These are phyloP conservation scores for Leptonema lineaticorne DNA, from an alignment of 1,140 invertebrate genomes.

Conservation along the genomic window DNA sequence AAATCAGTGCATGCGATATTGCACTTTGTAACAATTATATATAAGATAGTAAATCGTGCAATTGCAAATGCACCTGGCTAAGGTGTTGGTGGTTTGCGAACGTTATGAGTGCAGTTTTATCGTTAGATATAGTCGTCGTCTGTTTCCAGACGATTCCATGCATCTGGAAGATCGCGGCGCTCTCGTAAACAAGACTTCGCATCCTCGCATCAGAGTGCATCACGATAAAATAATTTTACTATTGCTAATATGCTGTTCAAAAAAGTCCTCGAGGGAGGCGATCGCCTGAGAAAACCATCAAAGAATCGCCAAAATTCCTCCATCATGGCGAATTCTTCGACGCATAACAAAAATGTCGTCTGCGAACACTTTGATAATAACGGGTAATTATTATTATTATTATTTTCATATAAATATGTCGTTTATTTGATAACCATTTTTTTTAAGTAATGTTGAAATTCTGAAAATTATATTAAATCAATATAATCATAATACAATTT, in stretches of 20 bases:
- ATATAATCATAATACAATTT: too few relatives aligned
- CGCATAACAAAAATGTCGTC: constrained; percentile 48
- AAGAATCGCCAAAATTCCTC: constrained; percentile 47
- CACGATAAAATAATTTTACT: constrained; percentile 51
- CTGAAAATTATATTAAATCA: not conserved
- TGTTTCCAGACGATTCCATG: not conserved
- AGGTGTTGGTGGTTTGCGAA: not conserved
- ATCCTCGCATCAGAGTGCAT: not conserved
- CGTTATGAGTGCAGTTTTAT: not conserved
- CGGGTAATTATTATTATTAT: constrained; percentile 47
- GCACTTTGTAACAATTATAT: too few relatives aligned
- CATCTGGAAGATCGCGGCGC: not conserved
- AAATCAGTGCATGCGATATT: too few relatives aligned
- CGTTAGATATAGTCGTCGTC: not conserved
- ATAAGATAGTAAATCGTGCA: not conserved
- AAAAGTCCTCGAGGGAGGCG: constrained; percentile 59
- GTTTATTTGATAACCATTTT: not conserved
- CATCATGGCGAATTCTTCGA: constrained; percentile 49
- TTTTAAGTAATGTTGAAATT: not conserved
- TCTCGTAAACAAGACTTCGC: not conserved
- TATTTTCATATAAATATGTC: too few relatives aligned
- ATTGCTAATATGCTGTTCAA: constrained; percentile 58
- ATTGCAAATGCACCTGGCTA: not conserved
- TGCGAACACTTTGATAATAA: constrained; percentile 56
- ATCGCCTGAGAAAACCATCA: constrained; percentile 50